phyloP scores from a whole-genome alignment of 2,113 vertebrate species.

The Callionymus lyra region DNA sequence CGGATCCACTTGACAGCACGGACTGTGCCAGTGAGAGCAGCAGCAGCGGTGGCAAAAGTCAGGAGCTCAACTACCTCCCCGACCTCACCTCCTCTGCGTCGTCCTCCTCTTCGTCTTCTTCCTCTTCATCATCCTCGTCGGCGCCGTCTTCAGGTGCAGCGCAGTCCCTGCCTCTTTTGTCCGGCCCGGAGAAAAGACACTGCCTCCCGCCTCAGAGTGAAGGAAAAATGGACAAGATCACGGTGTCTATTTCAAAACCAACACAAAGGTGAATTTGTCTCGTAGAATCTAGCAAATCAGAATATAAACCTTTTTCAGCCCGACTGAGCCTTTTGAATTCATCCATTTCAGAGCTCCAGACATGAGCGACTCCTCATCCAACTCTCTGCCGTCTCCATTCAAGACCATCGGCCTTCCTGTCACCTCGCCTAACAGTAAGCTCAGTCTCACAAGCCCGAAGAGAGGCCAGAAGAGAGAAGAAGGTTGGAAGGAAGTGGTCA shows the following conservation, averaged over 20 bases:
- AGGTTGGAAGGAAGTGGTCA: conserved; percentile 97
- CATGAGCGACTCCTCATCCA: conserved; percentile 70
- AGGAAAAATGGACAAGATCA: conserved; percentile 78
- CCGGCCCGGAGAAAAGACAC: conserved; percentile 73
- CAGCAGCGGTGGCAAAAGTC: conserved; percentile 87
- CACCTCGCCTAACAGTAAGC: conserved; percentile 83
- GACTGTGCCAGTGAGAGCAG: conserved; percentile 95
- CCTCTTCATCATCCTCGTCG: conserved; percentile 66
- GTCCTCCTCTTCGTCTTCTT: conserved; percentile 61
- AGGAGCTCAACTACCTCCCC: conserved; percentile 78
- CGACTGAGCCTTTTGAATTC: no score
- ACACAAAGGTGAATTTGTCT: conserved; percentile 62
- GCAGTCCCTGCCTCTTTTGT: conserved; percentile 54
- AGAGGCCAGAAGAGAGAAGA: conserved; percentile 96
- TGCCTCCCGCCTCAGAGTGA: conserved; percentile 69
- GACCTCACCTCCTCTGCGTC: conserved; percentile 78
- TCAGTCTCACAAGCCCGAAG: conserved; percentile 94
- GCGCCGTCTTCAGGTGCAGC: conserved; percentile 66
- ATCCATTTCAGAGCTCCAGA: conserved; percentile 72
- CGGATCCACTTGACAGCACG: conserved; percentile 90
- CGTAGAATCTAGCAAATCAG: no score
- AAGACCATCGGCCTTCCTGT: conserved; percentile 87
- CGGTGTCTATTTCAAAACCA: conserved; percentile 79
- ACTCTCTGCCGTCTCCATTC: conserved; percentile 75
- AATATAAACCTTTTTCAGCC: no score